phyloP scores from a whole-genome alignment of 2,113 vertebrate species.

The Menura novaehollandiae region DNA sequence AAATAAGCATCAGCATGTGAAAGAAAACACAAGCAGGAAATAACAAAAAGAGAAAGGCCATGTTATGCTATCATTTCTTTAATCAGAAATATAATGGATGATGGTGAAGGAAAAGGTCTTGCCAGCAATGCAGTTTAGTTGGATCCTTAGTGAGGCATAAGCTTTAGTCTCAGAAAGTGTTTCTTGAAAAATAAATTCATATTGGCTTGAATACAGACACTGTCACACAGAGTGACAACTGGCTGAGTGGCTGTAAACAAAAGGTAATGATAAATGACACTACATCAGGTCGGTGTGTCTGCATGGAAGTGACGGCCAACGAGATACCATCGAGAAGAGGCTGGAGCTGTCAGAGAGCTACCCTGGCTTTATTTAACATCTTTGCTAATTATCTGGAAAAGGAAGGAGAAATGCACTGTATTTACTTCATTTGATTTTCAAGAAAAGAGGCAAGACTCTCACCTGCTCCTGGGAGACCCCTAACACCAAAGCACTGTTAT shows the following conservation, averaged over 20 bases:
- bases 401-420: not conserved
- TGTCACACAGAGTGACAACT: conserved; percentile 41
- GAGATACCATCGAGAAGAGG: not conserved
- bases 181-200: conserved; percentile 36
- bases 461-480: conserved; percentile 37
- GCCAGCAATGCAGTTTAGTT: not conserved
- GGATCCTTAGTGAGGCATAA: not conserved
- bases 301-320: conserved; percentile 14
- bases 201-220: conserved; percentile 23
- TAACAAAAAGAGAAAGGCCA: not conserved
- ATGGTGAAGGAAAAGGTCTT: not conserved
- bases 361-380: not conserved
- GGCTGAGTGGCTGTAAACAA: conserved; percentile 57
- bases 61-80: not conserved
- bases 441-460: conserved; percentile 38
- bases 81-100: not conserved
- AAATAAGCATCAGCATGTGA: not conserved
- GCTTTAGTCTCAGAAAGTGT: not conserved
- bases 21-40: not conserved
- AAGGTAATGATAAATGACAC: conserved; percentile 60
- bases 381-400: conserved; percentile 49
- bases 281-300: not conserved
- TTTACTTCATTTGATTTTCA: conserved; percentile 47
- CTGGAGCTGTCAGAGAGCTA: conserved; percentile 11
- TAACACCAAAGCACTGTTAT: conserved; percentile 17